These are phyloP conservation scores for Rosalia funebris DNA, from an alignment of 2,888 invertebrate species.

Conservation along the genomic window DNA sequence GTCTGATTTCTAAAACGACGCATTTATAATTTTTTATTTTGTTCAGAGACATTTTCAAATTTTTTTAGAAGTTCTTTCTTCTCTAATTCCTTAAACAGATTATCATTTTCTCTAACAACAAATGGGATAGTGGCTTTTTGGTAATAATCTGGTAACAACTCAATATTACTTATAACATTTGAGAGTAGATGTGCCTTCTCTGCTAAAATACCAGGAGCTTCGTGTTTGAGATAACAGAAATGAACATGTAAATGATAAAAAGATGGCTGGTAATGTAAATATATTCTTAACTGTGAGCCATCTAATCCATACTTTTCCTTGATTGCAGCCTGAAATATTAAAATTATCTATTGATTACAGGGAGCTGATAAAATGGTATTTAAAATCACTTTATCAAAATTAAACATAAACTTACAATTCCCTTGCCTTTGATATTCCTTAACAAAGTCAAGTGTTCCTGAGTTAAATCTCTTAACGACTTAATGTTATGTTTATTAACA, in stretches of 20 bases:
- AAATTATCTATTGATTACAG: too few relatives aligned
- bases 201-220: conserved; percentile 83
- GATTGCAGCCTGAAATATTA: conserved; percentile 73
- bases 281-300: conserved; percentile 79
- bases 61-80: conserved; percentile 63
- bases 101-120: conserved; percentile 79
- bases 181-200: conserved; percentile 89
- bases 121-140: conserved; percentile 83
- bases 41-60: conserved; percentile 29
- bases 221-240: conserved; percentile 82
- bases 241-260: conserved; percentile 98
- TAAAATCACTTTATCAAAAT: conserved; percentile 17
- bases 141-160: conserved; percentile 85
- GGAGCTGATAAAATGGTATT: background rate
- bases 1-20: conserved; percentile 71
- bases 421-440: conserved; percentile 81
- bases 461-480: conserved; percentile 86
- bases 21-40: conserved; percentile 58
- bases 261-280: conserved; percentile 95
- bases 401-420: conserved; percentile 69
- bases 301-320: conserved; percentile 79
- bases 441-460: conserved; percentile 82
- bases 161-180: conserved; percentile 90
- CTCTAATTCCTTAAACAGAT: conserved; percentile 74
- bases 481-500: conserved; percentile 76